These are phyloP conservation scores for Ooceraea biroi DNA, from an alignment of 1,140 invertebrate species.

Conservation along the genomic window DNA sequence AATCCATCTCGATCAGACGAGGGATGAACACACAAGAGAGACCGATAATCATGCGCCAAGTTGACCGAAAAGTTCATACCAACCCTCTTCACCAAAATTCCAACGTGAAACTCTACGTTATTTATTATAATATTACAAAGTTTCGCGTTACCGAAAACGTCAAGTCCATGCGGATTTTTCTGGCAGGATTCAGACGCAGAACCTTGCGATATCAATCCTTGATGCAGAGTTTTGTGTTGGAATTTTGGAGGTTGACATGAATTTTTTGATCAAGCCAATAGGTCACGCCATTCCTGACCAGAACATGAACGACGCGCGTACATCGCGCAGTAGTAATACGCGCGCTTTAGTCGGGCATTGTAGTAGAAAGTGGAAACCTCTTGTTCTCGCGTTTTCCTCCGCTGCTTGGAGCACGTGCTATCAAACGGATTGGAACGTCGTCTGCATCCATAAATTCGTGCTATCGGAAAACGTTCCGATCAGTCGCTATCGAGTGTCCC, in stretches of 20 bases:
- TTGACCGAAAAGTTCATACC: too few species aligned
- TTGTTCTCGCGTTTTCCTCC: background rate
- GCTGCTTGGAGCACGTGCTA: background rate
- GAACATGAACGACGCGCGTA: constrained; percentile 8
- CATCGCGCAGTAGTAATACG: constrained; percentile 36
- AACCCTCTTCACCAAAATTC: too few species aligned
- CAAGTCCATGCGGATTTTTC: too few species aligned
- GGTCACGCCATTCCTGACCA: constrained; percentile 21
- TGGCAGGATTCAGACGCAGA: too few species aligned
- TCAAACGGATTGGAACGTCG: background rate
- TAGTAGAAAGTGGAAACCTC: background rate
- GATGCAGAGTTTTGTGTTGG: too few species aligned
- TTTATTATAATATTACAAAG: too few species aligned
- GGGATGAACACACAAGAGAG: background rate
- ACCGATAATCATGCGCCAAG: constrained; percentile 29
- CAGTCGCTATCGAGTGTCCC: background rate
- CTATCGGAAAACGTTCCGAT: background rate
- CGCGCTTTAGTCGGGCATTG: constrained; percentile 15
- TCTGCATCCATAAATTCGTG: background rate
- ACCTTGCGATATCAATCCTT: too few species aligned
- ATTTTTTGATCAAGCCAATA: too few species aligned
- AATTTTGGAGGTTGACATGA: too few species aligned
- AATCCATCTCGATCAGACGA: constrained; percentile 30
- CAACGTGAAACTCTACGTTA: too few species aligned
- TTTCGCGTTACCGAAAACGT: too few species aligned